These are phyloP conservation scores for Tanypteryx hageni DNA, from an alignment of 2,888 invertebrate genomes.

Conservation along the genomic window DNA sequence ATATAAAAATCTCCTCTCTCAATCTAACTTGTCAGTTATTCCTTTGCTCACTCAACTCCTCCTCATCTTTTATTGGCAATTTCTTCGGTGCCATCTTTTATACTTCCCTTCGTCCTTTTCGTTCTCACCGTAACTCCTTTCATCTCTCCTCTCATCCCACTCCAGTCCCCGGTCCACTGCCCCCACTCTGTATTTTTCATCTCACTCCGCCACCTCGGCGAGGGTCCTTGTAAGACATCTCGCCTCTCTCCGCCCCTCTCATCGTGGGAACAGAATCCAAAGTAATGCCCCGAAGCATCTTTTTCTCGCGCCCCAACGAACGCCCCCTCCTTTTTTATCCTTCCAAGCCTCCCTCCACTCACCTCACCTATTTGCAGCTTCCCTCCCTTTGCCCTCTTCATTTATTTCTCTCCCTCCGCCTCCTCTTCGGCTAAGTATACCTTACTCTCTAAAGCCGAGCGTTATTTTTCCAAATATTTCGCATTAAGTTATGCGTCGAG, in stretches of 20 bases:
- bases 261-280: conserved; percentile 30
- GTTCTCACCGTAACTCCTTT: background rate
- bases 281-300: conserved; percentile 44
- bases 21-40: background rate
- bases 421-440: background rate
- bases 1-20: conserved; percentile 31
- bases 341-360: background rate
- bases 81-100: conserved; percentile 6
- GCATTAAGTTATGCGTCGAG: background rate
- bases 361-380: background rate
- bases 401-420: background rate
- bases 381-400: background rate
- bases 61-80: conserved; percentile 36
- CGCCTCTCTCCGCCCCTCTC: background rate
- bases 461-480: conserved; percentile 13
- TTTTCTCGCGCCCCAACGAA: background rate
- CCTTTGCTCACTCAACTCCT: conserved; percentile 16
- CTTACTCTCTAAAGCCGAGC: background rate
- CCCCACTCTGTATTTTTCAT: background rate
- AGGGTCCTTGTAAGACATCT: background rate
- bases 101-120: background rate
- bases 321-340: background rate
- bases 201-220: background rate
- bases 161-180: background rate
- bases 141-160: background rate